A percentile compares a stretch with the other conserved stretches of the same genome.
Conservation (phyloP, 1,140 invertebrate genomes). For the Drosophila suzukii region DNA sequence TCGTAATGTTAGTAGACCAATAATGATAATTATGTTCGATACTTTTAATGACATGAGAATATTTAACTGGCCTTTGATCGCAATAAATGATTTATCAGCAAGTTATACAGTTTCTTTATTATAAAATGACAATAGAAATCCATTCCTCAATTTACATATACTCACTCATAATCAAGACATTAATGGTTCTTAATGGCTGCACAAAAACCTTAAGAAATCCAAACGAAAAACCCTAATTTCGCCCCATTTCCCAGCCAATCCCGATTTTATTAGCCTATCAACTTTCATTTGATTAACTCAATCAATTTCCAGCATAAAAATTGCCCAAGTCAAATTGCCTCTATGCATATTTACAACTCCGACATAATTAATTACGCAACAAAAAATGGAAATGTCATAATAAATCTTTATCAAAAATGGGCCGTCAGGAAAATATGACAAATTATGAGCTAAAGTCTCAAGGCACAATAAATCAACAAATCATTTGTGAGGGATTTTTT, state of each 20-base stretch:
- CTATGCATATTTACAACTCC: conserved; percentile 25
- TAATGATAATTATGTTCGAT: not conserved
- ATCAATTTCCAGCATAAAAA: conserved; percentile 64
- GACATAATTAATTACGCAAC: conserved; percentile 57
- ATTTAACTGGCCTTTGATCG: not conserved
- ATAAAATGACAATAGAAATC: conserved; percentile 7
- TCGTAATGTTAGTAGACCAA: too few species aligned
- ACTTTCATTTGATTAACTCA: conserved; percentile 69
- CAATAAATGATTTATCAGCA: not conserved
- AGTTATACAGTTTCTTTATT: not conserved
- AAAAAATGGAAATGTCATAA: conserved; percentile 76
- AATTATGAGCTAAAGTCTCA: conserved; percentile 62
- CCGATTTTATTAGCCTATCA: conserved; percentile 47
- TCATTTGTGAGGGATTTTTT: conserved; percentile 57
- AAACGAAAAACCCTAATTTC: not conserved
- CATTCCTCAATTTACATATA: conserved; percentile 11
- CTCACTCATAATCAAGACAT: conserved; percentile 57
- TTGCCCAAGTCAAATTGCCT: conserved; percentile 12
- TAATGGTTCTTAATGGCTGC: conserved; percentile 38
- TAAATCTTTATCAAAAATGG: conserved; percentile 77
- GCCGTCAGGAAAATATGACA: conserved; percentile 65
- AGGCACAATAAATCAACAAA: conserved; percentile 75
- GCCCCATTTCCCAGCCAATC: conserved; percentile 10
- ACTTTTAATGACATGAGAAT: not conserved
- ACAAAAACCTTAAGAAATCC: conserved; percentile 43